Evolutionary conservation across 2,113 vertebrate genomes (phyloP).

Genomic region (Alaudala cheleensis): DNA sequence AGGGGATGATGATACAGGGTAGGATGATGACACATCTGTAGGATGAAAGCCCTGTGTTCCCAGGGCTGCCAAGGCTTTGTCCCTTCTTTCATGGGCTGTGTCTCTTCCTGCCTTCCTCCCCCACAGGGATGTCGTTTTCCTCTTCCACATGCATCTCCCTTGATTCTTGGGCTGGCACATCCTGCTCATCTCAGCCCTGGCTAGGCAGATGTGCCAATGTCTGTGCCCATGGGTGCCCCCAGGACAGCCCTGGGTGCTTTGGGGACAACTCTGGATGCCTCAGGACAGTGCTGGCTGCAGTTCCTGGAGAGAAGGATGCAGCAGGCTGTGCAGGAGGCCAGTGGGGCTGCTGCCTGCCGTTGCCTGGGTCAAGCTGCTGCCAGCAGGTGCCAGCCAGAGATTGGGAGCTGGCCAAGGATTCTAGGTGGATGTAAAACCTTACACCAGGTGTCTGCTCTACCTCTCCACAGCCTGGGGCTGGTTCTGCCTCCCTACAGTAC

Average conservation of each 20-base stretch:
- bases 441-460: not conserved
- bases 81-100: not conserved
- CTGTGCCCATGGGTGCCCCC: not conserved
- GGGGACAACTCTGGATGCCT: not conserved
- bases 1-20: not conserved
- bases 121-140: accelerated
- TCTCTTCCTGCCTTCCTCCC: not conserved
- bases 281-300: not conserved
- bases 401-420: not conserved
- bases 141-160: not conserved
- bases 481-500: conserved; percentile 95
- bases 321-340: not conserved
- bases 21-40: not conserved
- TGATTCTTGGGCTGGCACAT: not conserved
- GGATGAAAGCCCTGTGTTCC: not conserved
- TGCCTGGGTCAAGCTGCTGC: not conserved
- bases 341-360: not conserved
- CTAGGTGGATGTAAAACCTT: not conserved
- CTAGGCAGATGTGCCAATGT: not conserved
- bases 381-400: not conserved
- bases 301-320: not conserved
- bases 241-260: not conserved
- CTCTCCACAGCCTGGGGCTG: conserved; percentile 87
- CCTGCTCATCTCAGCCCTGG: not conserved
- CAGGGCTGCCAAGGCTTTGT: not conserved